A percentile compares a stretch with the other conserved stretches of the same genome.
Conservation (phyloP, 2,113 vertebrate genomes). For the Phrynosoma platyrhinos region DNA sequence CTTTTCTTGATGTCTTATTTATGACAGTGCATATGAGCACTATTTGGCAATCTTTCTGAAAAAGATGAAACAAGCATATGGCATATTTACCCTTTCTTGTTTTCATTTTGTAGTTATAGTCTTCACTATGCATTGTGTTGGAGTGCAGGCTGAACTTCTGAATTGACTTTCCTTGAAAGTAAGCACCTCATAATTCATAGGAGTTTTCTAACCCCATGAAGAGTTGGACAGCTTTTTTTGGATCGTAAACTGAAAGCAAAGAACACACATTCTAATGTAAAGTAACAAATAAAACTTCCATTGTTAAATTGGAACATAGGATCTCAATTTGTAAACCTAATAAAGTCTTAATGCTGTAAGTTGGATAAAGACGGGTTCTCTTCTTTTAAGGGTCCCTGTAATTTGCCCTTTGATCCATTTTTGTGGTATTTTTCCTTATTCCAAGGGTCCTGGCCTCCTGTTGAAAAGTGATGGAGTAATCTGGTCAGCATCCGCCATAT, state of each 20-base stretch:
- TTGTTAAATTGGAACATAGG: background rate
- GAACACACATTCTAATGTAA: background rate
- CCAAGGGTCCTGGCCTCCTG: constrained; percentile 74
- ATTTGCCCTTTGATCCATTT: constrained; percentile 57
- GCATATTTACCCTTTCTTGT: background rate
- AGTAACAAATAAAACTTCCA: too few relatives aligned
- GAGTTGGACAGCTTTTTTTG: background rate
- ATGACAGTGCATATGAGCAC: background rate
- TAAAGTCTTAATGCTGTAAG: constrained; percentile 28
- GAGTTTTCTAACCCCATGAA: background rate
- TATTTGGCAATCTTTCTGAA: background rate
- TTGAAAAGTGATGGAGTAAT: constrained; percentile 72
- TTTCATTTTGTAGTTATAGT: background rate
- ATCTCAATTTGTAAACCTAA: background rate
- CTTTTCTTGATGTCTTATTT: background rate
- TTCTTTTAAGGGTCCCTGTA: constrained; percentile 53
- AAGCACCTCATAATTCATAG: background rate
- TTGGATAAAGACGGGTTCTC: constrained; percentile 49
- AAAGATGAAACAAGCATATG: background rate
- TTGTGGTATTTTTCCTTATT: constrained; percentile 76
- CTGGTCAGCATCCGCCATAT: constrained; percentile 69
- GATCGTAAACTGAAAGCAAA: background rate
- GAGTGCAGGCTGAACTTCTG: background rate
- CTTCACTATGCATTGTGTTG: background rate
- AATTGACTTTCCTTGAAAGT: background rate